phyloP scores from a whole-genome alignment of 2,797 vertebrate genomes.

The Chiropotes sagulatus region DNA sequence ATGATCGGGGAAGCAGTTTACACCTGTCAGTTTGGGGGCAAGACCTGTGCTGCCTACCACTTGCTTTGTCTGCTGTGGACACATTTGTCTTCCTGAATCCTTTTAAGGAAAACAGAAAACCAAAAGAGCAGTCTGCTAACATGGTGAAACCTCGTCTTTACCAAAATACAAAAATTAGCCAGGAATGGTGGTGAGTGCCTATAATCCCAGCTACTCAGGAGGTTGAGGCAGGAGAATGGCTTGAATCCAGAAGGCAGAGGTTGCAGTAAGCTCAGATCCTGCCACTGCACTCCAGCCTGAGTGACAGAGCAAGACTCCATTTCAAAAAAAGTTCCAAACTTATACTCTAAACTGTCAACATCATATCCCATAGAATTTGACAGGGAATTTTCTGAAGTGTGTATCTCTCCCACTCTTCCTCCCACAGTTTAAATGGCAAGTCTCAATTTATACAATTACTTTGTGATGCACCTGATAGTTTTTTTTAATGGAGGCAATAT shows the following conservation, averaged over 20 bases:
- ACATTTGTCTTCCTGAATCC: not conserved
- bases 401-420: not conserved
- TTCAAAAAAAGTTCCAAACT: too few relatives aligned
- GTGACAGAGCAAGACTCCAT: too few relatives aligned
- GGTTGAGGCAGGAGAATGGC: too few relatives aligned
- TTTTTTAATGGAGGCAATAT: not conserved
- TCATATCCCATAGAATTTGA: not conserved
- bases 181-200: too few relatives aligned
- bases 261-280: too few relatives aligned
- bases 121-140: not conserved
- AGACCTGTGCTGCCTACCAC: rapidly evolving
- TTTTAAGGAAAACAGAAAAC: not conserved
- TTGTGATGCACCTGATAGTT: not conserved
- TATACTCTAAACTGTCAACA: not conserved
- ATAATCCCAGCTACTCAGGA: too few relatives aligned
- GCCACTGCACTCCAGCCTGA: too few relatives aligned
- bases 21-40: not conserved
- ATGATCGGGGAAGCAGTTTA: rapidly evolving
- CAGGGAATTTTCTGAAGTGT: not conserved
- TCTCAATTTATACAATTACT: not conserved
- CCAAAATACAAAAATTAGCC: too few relatives aligned
- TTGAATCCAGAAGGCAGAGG: too few relatives aligned
- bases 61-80: not conserved
- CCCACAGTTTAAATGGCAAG: not conserved
- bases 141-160: too few relatives aligned